Evolutionary conservation across 64 coral and sea anemone species (phyloP).

Genomic region (Actinia equina): DNA sequence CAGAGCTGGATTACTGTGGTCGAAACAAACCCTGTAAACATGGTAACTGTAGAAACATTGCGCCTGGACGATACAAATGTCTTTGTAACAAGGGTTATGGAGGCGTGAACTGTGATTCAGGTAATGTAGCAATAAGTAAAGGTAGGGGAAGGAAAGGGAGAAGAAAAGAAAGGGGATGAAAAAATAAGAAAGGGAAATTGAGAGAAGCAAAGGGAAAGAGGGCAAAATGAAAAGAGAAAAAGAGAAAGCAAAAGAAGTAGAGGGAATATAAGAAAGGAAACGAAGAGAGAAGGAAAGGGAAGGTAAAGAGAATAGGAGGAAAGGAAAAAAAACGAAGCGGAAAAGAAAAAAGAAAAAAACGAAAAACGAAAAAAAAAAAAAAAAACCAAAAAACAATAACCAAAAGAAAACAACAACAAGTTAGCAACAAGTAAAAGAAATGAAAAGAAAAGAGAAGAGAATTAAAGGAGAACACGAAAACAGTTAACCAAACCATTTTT

Average conservation of each 20-base stretch:
- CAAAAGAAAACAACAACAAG: no score
- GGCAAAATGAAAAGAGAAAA: not conserved
- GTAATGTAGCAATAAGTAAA: not conserved
- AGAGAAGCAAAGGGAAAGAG: not conserved
- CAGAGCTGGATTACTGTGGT: slow-evolving; percentile 60
- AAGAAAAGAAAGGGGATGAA: not conserved
- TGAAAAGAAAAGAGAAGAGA: no score
- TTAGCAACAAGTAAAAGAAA: no score
- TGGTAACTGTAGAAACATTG: slow-evolving; percentile 59
- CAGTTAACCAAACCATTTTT: no score
- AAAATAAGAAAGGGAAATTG: not conserved
- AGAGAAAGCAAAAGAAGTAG: not conserved
- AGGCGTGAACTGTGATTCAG: slow-evolving; percentile 60
- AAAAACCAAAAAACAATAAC: not conserved
- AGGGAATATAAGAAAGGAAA: not conserved
- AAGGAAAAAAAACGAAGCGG: not conserved
- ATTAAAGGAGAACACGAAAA: no score
- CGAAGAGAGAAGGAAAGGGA: not conserved
- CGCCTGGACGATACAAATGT: slow-evolving; percentile 41
- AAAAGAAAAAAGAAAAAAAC: not conserved
- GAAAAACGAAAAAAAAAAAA: not conserved
- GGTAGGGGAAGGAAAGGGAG: not conserved
- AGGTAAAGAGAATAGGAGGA: not conserved
- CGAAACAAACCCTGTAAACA: slow-evolving; percentile 70
- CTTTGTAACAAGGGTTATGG: slow-evolving; percentile 54